Percentiles rank a stretch among this genome's conserved stretches.
Conservation (phyloP, 2,113 vertebrate species). For the Lampris megalopsis region DNA sequence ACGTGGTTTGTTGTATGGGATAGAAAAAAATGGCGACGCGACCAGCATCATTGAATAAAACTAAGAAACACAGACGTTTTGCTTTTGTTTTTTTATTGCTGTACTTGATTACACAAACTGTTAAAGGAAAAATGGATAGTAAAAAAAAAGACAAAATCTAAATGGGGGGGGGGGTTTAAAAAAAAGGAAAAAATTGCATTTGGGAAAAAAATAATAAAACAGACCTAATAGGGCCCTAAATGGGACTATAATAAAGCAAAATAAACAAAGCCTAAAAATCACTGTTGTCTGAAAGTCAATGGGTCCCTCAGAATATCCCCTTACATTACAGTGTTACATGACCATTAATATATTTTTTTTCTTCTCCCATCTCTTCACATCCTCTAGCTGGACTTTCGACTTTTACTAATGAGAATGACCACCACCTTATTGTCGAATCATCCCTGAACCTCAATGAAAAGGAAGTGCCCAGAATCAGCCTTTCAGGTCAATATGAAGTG, state of each 20-base stretch:
- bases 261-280: neutral
- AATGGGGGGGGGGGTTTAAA: too few relatives aligned
- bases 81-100: too few relatives aligned
- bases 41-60: too few relatives aligned
- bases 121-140: too few relatives aligned
- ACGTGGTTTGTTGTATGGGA: too few relatives aligned
- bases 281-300: neutral
- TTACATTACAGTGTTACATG: neutral
- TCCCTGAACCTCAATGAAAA: neutral
- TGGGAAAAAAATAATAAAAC: too few relatives aligned
- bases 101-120: too few relatives aligned
- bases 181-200: too few relatives aligned
- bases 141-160: too few relatives aligned
- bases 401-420: neutral
- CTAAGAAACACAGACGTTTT: too few relatives aligned
- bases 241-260: neutral
- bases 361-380: neutral
- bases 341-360: neutral
- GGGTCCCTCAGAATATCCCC: neutral
- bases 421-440: neutral
- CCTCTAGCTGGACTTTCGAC: slow-evolving; percentile 2
- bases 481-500: neutral
- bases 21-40: too few relatives aligned
- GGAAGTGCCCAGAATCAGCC: slow-evolving; percentile 1
- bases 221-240: too few relatives aligned